Evolutionary conservation across 2,888 invertebrate species (phyloP).

Genomic region (Pristionchus entomophagus): DNA sequence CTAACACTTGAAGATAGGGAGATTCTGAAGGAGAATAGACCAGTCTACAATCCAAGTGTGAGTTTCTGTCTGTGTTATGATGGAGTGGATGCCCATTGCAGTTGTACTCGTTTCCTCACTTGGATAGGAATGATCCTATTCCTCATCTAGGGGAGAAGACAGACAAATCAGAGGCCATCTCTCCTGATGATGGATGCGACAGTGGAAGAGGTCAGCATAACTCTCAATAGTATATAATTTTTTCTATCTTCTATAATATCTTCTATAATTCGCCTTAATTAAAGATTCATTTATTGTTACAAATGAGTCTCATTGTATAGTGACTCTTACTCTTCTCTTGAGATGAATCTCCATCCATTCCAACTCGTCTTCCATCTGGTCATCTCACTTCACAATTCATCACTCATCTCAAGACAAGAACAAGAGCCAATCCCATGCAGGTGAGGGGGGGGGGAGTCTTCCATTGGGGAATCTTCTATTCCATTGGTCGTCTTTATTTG

Average conservation of each 20-base stretch:
- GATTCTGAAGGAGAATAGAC: not conserved
- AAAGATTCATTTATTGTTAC: too few relatives aligned
- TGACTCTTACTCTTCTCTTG: not conserved
- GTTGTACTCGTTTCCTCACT: not conserved
- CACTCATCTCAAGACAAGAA: not conserved
- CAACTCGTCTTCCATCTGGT: not conserved
- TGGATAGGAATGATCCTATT: not conserved
- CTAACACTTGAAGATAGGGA: not conserved
- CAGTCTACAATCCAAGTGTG: not conserved
- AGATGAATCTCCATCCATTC: not conserved
- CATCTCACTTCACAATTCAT: not conserved
- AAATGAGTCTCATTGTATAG: too few relatives aligned
- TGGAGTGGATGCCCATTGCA: not conserved
- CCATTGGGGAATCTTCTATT: not conserved
- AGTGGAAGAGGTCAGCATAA: constrained; percentile 16
- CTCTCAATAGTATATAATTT: not conserved
- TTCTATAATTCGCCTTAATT: too few relatives aligned
- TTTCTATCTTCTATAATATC: not conserved
- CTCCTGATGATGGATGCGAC: constrained; percentile 24
- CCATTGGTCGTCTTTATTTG: too few relatives aligned
- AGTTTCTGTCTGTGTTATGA: not conserved
- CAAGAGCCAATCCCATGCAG: not conserved
- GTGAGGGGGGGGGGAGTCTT: not conserved
- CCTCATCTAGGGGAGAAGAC: not conserved
- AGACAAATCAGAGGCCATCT: not conserved